A percentile compares a stretch with the other conserved stretches of the same genome.
Conservation (phyloP, 2,113 vertebrate genomes). For the Ovibos moschatus region DNA sequence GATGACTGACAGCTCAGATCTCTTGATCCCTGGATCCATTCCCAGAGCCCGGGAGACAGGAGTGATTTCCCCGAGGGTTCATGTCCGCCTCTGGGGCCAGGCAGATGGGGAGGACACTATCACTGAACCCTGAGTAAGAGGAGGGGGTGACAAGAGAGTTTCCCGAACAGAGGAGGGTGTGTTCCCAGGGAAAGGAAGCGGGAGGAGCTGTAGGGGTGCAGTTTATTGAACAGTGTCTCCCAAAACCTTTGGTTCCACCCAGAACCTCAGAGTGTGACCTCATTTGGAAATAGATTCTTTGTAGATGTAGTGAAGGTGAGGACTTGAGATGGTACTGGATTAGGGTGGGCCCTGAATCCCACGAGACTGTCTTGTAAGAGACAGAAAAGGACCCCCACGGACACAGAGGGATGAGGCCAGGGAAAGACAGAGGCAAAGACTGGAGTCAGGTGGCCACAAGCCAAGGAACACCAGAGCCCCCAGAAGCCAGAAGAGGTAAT, state of each 20-base stretch:
- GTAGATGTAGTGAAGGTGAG: too few species aligned
- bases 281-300: neutral
- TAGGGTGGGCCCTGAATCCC: neutral
- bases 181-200: neutral
- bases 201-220: fast-evolving
- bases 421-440: neutral
- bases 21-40: neutral
- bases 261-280: neutral
- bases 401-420: neutral
- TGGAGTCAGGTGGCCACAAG: neutral
- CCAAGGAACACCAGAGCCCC: neutral
- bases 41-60: neutral
- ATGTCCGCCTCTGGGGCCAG: neutral
- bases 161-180: neutral
- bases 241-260: neutral
- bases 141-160: neutral
- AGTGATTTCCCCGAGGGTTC: neutral
- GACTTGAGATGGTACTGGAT: neutral
- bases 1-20: neutral
- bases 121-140: fast-evolving
- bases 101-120: too few species aligned
- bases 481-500: neutral
- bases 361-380: fast-evolving
- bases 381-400: neutral
- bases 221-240: neutral